Base-by-base conservation (phyloP, 2,888 invertebrate species). In the Chalcosyrphus nemorum region DNA sequence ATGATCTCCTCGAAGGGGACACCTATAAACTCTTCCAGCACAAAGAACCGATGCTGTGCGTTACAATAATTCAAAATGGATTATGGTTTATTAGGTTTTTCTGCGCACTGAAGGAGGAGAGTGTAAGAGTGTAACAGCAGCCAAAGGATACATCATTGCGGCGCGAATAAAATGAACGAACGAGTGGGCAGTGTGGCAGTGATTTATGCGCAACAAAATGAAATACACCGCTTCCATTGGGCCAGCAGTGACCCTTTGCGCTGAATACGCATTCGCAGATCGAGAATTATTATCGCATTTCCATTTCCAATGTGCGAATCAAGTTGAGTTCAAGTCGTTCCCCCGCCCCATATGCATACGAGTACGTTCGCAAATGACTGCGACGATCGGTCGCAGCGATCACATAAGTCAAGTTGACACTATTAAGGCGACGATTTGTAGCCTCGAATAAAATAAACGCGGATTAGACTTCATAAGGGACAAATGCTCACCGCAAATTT, bases 341-440 rank as follows among this genome's bases (percentile, higher is more conserved):
- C 52, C 68, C 68, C 29, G 66, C 21, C 54, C 57, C 68, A 65
- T 59, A 45, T 35, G 35, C 2, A 24, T 4, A 24, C n/a, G n/a
- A 38, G 47, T 68, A 61, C 47, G 66, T 43, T 45, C 45, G 54
- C 9, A 35, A 61, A 76, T 74, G 75, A 71, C 66, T 72, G 47
- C 80, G 68, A 76, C 85, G 81, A 76, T 81, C 76, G 88, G 86
- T 86, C 89, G 87, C 88, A 86, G 45, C 88, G 89, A 87, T 87
- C 88, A 87, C 89, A 90, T 90, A 91, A 90, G 88, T 90, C 90
- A 90, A 88, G 89, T 90, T 91, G 90, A 90, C 90, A 89, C 89
- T 90, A 91, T 90, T 90, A 90, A 90, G 90, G 90, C 90, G 90
- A 90, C 90, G 91, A 90, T 90, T 90, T 90, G 90, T 90, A 90